Percentiles rank a stretch among this genome's conserved stretches.
Conservation (phyloP, 2,888 invertebrate species). For the Noctua pronuba region DNA sequence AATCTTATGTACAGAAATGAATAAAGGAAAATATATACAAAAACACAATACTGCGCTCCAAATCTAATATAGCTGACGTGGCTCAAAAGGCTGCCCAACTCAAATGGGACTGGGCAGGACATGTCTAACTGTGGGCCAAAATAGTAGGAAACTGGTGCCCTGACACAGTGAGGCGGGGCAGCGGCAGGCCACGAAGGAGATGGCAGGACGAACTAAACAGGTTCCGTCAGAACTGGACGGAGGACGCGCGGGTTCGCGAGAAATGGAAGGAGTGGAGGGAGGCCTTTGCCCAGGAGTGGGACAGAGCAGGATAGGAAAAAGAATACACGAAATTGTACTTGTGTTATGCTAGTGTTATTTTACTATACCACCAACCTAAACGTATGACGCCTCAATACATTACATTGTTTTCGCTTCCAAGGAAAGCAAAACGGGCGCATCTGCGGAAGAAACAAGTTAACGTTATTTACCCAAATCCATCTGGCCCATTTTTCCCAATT, state of each 20-base stretch:
- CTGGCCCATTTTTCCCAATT: not conserved
- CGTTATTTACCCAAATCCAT: not conserved
- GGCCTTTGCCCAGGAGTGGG: not conserved
- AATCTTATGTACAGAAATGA: too few species aligned
- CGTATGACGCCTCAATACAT: not conserved
- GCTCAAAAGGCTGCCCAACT: not conserved
- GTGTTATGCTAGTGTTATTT: too few species aligned
- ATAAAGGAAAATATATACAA: too few species aligned
- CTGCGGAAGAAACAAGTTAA: not conserved
- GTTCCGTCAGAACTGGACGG: not conserved
- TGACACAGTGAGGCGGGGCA: not conserved
- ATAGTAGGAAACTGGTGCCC: not conserved
- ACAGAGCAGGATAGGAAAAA: not conserved
- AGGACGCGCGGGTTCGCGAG: not conserved
- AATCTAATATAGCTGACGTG: not conserved
- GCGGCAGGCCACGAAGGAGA: not conserved
- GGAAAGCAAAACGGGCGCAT: not conserved
- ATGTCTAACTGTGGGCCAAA: not conserved
- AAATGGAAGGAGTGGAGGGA: not conserved
- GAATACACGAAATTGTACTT: not conserved
- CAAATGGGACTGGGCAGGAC: not conserved
- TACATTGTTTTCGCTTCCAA: not conserved
- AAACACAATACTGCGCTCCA: not conserved
- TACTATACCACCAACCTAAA: not conserved
- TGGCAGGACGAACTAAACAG: not conserved